Evolutionary conservation across 2,113 vertebrate genomes (phyloP), one percentile per base, ranked within the genome.

Genomic region (Pseudonaja textilis): DNA sequence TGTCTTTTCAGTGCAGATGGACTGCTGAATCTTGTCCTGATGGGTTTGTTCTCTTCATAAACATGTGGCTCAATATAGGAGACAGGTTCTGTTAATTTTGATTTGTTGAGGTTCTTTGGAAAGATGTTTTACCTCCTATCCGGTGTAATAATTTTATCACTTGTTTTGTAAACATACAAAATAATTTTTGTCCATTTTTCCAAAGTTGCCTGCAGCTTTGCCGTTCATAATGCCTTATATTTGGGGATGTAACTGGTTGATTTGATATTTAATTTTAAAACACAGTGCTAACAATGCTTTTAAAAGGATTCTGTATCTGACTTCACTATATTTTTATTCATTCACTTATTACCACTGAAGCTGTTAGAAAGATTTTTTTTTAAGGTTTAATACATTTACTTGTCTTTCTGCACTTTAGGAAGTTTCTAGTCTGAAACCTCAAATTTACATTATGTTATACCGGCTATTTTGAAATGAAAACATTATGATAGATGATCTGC

Each of bases 321-420:
- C n/a, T 74, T 74, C 69, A 74, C 16, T 74, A n/a, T 87, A 57
- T 85, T 1, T 4, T 91, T 50, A 52, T 50, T 55, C 61, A 89
- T 85, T 85, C 12, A 93, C 26, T 0, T 86, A 50, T 94, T 91
- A 18, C 81, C 95, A 91, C 88, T 59, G 94, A 91, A 96, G 95
- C 29, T 55, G 47, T 85, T 81, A 94, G 94, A 89, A 88, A 11
- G 1, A 2, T 95, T 90, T 93, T 14, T 96, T 85, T 26, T 5
- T 7, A 45, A 92, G 56, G 26, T 47, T 93, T 94, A 87, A 7
- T 94, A 5, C 5, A 52, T 96, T 95, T 61, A 12, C 18, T 91
- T 94, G 26, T 39, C 12, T 93, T 94, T 90, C 5, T 50, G 55
- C 55, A 94, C 5, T 29, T 94, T 94, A 47, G 94, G 93, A 90